phyloP scores from a whole-genome alignment of 2,888 invertebrate species.

The Torymus auratus region DNA sequence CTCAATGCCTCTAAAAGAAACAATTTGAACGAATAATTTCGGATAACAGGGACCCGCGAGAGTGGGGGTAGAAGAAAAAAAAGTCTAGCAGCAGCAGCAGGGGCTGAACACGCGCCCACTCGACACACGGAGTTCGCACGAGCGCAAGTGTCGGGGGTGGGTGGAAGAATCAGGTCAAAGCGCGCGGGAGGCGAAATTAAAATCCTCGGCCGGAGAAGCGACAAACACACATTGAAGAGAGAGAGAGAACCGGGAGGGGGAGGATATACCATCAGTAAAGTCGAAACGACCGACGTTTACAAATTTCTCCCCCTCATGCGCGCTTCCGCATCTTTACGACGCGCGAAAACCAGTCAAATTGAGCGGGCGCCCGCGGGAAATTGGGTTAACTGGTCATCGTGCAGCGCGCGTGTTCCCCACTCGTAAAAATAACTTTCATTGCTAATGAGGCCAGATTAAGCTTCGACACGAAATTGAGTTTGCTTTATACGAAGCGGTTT shows the following conservation, averaged over 20 bases:
- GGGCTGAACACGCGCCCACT: too few relatives aligned
- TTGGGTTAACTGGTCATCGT: constrained; percentile 19
- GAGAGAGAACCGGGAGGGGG: not conserved
- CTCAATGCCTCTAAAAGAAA: constrained; percentile 28
- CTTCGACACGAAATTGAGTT: constrained; percentile 19
- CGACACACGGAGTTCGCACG: too few relatives aligned
- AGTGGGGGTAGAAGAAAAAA: too few relatives aligned
- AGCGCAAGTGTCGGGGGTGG: not conserved
- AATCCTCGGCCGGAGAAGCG: not conserved
- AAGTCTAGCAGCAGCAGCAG: too few relatives aligned
- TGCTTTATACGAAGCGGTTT: not conserved
- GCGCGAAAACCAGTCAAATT: not conserved
- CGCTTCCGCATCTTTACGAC: not conserved
- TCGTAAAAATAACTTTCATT: constrained; percentile 25
- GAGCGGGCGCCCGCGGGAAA: not conserved
- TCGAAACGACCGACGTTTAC: not conserved
- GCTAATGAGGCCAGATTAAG: constrained; percentile 31
- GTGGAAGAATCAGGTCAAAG: constrained; percentile 45
- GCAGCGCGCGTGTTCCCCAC: not conserved
- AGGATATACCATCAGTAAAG: not conserved
- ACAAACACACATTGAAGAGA: constrained; percentile 5
- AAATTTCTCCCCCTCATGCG: not conserved
- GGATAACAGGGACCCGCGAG: constrained; percentile 3
- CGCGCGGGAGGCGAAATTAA: constrained; percentile 42
- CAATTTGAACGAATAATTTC: constrained; percentile 47